Evolutionary conservation across 2,888 invertebrate species (phyloP), one percentile per base, ranked within the genome.

Genomic region (Altica lythri): DNA sequence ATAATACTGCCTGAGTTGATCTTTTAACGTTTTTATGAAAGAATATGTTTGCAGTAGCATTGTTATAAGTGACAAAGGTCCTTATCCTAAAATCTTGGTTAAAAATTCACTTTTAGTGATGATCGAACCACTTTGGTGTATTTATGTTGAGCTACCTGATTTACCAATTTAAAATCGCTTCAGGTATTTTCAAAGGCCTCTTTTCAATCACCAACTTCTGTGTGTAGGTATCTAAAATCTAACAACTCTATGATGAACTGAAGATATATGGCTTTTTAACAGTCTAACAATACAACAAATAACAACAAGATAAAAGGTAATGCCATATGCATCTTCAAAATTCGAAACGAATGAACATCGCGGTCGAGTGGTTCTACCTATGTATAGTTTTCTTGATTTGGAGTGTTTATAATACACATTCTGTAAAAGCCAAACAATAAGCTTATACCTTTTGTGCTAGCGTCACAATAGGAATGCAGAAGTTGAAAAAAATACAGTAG

Each of bases 301-400:
- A 34, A 34, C 34, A 16, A 5, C 4, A 10, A 5, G 30, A 30
- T 3, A 13, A 5, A 30, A 30, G 5, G 18, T 16, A 17, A 27
- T 29, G 69, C 59, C 59, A 58, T 58, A 62, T 62, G 57, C 59
- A 66, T 63, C 66, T 56, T 62, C 63, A 66, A 68, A 69, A 58
- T 67, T 65, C 61, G 66, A 60, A 68, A 69, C 69, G 71, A 72
- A 72, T 70, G 67, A 67, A 62, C 64, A 63, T 68, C 65, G 70
- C 65, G 69, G 66, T 66, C 64, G 63, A 69, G 64, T 68, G 68
- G 65, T 46, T 60, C 45, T 62, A 29, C 38, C 43, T 46, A n/a
- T n/a, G n/a, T n/a, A 2, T 19, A 66, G 64, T 47, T 57, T 53
- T 64, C 18, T 59, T 37, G 34, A 46, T 38, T 49, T 46, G 55